phyloP scores from a whole-genome alignment of 2,113 vertebrate species.

The Empidonax alnorum region DNA sequence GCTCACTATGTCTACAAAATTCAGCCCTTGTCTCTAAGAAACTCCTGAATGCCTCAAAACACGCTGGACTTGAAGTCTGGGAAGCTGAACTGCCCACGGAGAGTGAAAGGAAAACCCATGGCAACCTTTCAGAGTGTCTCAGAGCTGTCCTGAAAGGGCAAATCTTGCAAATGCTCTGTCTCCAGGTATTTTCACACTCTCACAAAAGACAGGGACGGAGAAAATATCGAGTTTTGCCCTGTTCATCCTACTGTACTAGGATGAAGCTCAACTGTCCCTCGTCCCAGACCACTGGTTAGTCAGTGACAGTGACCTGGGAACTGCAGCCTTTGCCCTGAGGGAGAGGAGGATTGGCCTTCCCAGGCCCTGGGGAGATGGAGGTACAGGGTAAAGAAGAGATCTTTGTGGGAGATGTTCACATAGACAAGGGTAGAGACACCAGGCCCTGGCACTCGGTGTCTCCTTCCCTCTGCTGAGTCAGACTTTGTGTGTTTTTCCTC shows the following conservation, averaged over 20 bases:
- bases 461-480: background rate
- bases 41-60: background rate
- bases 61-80: background rate
- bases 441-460: background rate
- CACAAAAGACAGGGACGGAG: background rate
- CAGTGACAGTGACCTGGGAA: background rate
- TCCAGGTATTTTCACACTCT: background rate
- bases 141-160: background rate
- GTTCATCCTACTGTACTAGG: background rate
- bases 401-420: background rate
- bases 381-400: background rate
- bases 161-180: background rate
- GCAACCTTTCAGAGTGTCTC: background rate
- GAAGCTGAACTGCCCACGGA: background rate
- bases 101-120: background rate
- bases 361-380: background rate
- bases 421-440: background rate
- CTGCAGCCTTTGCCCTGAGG: background rate
- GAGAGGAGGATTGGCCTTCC: background rate
- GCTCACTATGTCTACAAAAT: background rate
- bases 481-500: accelerated
- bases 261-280: background rate
- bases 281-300: background rate
- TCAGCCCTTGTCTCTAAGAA: background rate
- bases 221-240: background rate